phyloP scores from a whole-genome alignment of 2,888 invertebrate species.

The Apodemia zela region DNA sequence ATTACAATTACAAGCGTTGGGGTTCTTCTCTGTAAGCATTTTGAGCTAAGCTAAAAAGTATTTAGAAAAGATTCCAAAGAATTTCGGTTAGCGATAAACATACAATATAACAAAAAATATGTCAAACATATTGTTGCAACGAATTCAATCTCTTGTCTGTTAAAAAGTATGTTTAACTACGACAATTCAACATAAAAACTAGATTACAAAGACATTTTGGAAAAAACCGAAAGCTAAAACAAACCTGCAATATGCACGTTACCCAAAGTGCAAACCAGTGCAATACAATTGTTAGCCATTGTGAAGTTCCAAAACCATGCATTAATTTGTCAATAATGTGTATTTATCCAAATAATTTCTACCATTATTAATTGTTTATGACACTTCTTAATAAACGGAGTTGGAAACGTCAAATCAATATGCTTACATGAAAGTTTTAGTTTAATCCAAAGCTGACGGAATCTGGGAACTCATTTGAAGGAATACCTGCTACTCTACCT shows the following conservation, averaged over 20 bases:
- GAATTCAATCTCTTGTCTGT: constrained; percentile 7
- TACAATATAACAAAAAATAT: constrained; percentile 10
- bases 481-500: constrained; percentile 11
- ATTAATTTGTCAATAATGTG: neutral
- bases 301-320: constrained; percentile 15
- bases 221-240: constrained; percentile 16
- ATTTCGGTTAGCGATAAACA: constrained; percentile 11
- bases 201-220: constrained; percentile 16
- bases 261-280: constrained; percentile 15
- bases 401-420: constrained; percentile 12
- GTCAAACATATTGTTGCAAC: constrained; percentile 4
- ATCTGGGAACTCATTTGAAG: neutral
- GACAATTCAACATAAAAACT: constrained; percentile 14
- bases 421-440: constrained; percentile 3
- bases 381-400: constrained; percentile 11
- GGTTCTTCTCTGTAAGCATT: constrained; percentile 16
- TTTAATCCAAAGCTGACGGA: constrained; percentile 4
- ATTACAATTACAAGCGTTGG: constrained; percentile 13
- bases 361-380: constrained; percentile 1
- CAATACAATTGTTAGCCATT: constrained; percentile 14
- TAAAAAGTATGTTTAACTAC: constrained; percentile 16
- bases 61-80: constrained; percentile 13
- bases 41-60: constrained; percentile 16
- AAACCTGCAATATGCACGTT: constrained; percentile 15
- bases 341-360: constrained; percentile 9